Conservation (phyloP, 2,797 vertebrate genomes). For the Mastacembelus armatus region DNA sequence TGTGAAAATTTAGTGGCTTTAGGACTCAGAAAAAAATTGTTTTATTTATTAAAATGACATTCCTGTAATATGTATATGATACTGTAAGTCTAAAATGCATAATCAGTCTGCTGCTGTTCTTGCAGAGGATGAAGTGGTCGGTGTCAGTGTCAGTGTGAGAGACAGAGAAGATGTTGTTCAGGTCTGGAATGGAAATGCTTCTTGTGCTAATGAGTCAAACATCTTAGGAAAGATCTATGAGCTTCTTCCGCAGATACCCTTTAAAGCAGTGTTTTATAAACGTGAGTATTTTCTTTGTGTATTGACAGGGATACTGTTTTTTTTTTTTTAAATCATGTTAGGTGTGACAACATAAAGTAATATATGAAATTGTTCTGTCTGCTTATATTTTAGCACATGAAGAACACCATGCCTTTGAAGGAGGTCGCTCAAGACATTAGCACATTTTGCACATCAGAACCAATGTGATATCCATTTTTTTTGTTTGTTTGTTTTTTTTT, state of each 20-base stretch:
- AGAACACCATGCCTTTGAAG: slow-evolving; percentile 97
- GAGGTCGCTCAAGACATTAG: slow-evolving; percentile 89
- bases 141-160: slow-evolving; percentile 93
- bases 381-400: slow-evolving; percentile 87
- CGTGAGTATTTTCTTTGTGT: slow-evolving; percentile 85
- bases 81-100: background rate
- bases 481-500: too few species aligned
- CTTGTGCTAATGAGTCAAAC: slow-evolving; percentile 89
- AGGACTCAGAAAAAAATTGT: background rate
- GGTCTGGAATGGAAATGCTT: slow-evolving; percentile 95
- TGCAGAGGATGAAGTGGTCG: slow-evolving; percentile 94
- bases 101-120: background rate
- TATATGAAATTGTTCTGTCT: slow-evolving; percentile 19
- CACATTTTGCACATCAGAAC: slow-evolving; percentile 68
- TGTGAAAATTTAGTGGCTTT: background rate
- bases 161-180: slow-evolving; percentile 94
- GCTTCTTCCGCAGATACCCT: slow-evolving; percentile 91
- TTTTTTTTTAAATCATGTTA: background rate
- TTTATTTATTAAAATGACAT: background rate
- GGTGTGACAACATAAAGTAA: background rate
- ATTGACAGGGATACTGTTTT: background rate
- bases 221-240: slow-evolving; percentile 91
- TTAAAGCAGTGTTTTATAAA: slow-evolving; percentile 98
- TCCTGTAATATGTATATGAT: background rate
- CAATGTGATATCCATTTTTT: slow-evolving; percentile 18